Base-by-base conservation (phyloP, 2,888 invertebrate genomes). In the Clitarchus hookeri region DNA sequence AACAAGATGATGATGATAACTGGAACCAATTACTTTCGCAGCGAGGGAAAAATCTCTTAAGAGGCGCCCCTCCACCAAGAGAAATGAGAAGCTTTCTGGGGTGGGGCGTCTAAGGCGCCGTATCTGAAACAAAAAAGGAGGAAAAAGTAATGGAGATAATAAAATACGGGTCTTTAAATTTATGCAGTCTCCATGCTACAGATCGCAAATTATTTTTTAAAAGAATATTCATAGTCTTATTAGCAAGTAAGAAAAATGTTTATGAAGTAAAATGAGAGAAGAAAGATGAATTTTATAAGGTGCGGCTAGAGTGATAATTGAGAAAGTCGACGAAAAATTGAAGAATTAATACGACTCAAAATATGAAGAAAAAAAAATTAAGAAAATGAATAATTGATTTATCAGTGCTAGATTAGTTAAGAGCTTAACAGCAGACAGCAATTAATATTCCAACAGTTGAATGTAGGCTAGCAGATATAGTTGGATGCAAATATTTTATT, bases 211-310 rank as follows among this genome's bases (percentile, higher is more conserved):
- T 65, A 65, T 65, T 65, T 65, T 53, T 65, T 65, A n/a, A 65
- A n/a, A 65, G 65, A 65, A 65, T 65, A 65, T 65, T 65, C 65
- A 65, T 65, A 19, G 65, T 65, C 65, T 65, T 65, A 65, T 65
- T 65, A 65, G 65, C 65, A 65, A 65, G 65, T 65, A 65, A 65
- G 65, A 65, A 65, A 65, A 65, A 65, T 65, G 65, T 65, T 65
- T 65, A 65, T 23, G 65, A 65, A 65, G 65, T 19, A 23, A 65
- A 65, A 65, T 65, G 8, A 65, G 8, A 65, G n/a, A 19, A 65
- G 16, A n/a, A 23, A n/a, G 65, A 65, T 65, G 65, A 23, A n/a
- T n/a, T 23, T n/a, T 65, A n/a, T n/a, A 65, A 65, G 65, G 65
- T 65, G 65, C 8, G 19, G 19, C n/a, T 65, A 65, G 65, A 65